Conservation (phyloP, 2,888 invertebrate genomes). For the Trichogramma dendrolimi region DNA sequence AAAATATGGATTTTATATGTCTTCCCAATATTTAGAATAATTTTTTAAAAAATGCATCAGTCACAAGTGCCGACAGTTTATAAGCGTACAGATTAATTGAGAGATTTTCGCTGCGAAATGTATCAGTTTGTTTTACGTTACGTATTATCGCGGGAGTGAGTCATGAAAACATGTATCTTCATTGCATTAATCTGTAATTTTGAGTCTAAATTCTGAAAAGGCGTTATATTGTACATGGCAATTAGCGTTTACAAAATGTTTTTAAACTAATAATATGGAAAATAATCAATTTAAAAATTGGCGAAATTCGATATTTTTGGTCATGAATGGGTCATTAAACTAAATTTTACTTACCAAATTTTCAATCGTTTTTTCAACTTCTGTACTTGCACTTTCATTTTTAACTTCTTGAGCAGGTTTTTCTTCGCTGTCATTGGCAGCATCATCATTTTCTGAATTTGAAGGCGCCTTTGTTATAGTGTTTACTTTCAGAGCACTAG, state of each 20-base stretch:
- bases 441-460: conserved; percentile 40
- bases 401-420: conserved; percentile 44
- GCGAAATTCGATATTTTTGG: background rate
- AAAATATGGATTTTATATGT: no score
- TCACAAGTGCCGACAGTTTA: no score
- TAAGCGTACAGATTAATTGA: no score
- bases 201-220: no score
- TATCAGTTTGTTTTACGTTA: no score
- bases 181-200: no score
- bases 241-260: background rate
- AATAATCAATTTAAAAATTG: background rate
- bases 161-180: no score
- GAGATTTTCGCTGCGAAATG: no score
- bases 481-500: conserved; percentile 70
- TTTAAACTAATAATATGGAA: background rate
- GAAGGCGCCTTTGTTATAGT: conserved; percentile 56
- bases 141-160: no score
- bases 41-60: no score
- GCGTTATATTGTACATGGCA: no score
- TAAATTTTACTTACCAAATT: conserved; percentile 50
- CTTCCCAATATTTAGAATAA: no score
- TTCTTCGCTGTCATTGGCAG: conserved; percentile 12
- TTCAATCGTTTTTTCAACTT: conserved; percentile 59
- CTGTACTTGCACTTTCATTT: conserved; percentile 54
- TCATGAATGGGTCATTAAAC: background rate